Base-by-base conservation (phyloP, 64 coral and sea anemone species). In the Anthopleura sola region DNA sequence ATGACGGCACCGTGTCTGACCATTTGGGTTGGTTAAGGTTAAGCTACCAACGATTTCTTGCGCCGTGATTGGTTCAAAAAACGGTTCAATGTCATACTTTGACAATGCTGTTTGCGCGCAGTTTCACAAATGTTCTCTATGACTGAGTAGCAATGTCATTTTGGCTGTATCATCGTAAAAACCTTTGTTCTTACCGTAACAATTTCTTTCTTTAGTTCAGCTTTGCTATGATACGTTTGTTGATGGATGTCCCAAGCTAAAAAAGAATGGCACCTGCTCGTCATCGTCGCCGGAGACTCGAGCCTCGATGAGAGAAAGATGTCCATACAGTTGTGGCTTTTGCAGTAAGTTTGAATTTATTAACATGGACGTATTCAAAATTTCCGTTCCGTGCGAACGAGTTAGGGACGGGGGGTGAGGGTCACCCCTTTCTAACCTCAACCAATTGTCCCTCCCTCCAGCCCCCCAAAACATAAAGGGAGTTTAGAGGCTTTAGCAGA, bases 301-400 rank as follows among this genome's bases (percentile, higher is more conserved):
- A n/a, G 84, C 84, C n/a, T 7, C 29, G 19, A 86, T 39, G 39
- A 68, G 11, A n/a, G 37, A 75, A 23, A 49, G 15, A 49, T 84
- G 82, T 21, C 49, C 82, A 15, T 84, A 26, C 32, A 60, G 24
- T 1, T 84, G 82, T n/a, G 82, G 82, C 19, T 33, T 36, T 20
- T 84, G 82, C 55, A 53, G 82, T 84, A 58, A 84, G 82, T 31
- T 26, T 24, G 5, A 5, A 24, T 62, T n/a, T 62, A 44, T 62
- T n/a, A 62, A 6, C 19, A 62, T 24, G 20, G 2, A 3, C 13
- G 24, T 62, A 3, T 26, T 4, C 5, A 26, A 5, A 62, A 24
- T 26, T 62, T 62, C 58, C 15, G 7, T 19, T 7, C 14, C 15
- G 14, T 58, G 6, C 17, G 20, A n/a, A n/a, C n/a, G n/a, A n/a